Evolutionary conservation across 2,888 invertebrate genomes (phyloP).

Genomic region (Sepiola atlantica): DNA sequence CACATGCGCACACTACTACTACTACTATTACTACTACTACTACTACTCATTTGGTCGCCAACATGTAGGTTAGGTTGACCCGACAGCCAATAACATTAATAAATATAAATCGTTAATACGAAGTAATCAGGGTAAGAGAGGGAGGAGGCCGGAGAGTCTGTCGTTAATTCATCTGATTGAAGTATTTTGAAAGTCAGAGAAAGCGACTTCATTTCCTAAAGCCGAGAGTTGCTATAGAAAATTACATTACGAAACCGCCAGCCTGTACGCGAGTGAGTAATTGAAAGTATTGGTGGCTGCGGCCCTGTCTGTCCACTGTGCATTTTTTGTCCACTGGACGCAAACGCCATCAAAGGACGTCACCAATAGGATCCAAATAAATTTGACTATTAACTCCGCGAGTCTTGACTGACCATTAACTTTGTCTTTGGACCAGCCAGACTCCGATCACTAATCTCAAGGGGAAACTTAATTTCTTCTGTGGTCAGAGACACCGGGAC

Average conservation of each 20-base stretch:
- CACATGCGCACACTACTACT: neutral
- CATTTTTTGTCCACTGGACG: constrained; percentile 42
- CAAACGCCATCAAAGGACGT: constrained; percentile 22
- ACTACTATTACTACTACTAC: too few species aligned
- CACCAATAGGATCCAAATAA: constrained; percentile 42
- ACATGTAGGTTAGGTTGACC: constrained; percentile 33
- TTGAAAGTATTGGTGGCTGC: constrained; percentile 20
- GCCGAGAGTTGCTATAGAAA: constrained; percentile 40
- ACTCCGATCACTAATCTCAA: constrained; percentile 22
- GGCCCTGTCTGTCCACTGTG: constrained; percentile 16
- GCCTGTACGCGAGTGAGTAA: constrained; percentile 42
- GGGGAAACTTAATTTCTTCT: neutral
- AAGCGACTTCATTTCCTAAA: constrained; percentile 18
- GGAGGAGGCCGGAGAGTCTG: neutral
- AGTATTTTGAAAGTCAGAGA: constrained; percentile 39
- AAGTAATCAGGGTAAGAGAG: neutral
- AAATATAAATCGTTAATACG: constrained; percentile 34
- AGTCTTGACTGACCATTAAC: constrained; percentile 39
- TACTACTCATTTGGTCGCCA: neutral
- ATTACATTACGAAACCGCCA: constrained; percentile 38
- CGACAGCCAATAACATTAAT: constrained; percentile 39
- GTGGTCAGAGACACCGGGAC: neutral
- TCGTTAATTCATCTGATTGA: constrained; percentile 43
- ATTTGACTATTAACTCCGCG: constrained; percentile 36
- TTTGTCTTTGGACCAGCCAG: constrained; percentile 39